Evolutionary conservation across 2,797 vertebrate species (phyloP).

Genomic region (Poeciliopsis turneri): DNA sequence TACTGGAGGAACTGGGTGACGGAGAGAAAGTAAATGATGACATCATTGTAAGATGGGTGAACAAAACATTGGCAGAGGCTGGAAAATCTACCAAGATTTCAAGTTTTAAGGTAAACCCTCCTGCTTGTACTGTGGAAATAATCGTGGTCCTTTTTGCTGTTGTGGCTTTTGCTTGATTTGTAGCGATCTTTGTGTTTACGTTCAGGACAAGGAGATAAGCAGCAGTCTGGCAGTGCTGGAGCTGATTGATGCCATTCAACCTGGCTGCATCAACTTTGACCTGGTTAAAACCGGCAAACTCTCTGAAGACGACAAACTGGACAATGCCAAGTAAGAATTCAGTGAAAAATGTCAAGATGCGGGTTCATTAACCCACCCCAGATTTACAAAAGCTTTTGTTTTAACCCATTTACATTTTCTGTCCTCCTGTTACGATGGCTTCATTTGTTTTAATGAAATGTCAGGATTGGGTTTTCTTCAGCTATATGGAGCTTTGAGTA

Average conservation of each 20-base stretch:
- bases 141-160: not conserved
- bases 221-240: conserved; percentile 93
- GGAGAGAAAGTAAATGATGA: conserved; percentile 94
- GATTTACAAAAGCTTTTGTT: not conserved
- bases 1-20: conserved; percentile 89
- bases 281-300: conserved; percentile 89
- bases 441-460: not conserved
- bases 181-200: not conserved
- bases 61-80: conserved; percentile 87
- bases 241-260: conserved; percentile 96
- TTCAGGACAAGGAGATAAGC: conserved; percentile 94
- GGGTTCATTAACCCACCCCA: not conserved
- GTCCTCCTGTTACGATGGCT: not conserved
- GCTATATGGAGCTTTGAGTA: not conserved
- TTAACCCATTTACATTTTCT: not conserved
- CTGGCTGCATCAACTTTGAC: conserved; percentile 92
- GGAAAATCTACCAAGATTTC: conserved; percentile 91
- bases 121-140: not conserved
- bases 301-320: conserved; percentile 90
- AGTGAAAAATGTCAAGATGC: not conserved
- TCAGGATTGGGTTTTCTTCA: not conserved
- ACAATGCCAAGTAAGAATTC: conserved; percentile 90
- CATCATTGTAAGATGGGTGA: conserved; percentile 95
- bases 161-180: not conserved
- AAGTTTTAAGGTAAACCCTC: conserved; percentile 89